Evolutionary conservation across 35 echinoderm and acorn worm genomes (phyloP), one percentile per base, ranked within the genome.

Genomic region (Stichopus chloronotus): DNA sequence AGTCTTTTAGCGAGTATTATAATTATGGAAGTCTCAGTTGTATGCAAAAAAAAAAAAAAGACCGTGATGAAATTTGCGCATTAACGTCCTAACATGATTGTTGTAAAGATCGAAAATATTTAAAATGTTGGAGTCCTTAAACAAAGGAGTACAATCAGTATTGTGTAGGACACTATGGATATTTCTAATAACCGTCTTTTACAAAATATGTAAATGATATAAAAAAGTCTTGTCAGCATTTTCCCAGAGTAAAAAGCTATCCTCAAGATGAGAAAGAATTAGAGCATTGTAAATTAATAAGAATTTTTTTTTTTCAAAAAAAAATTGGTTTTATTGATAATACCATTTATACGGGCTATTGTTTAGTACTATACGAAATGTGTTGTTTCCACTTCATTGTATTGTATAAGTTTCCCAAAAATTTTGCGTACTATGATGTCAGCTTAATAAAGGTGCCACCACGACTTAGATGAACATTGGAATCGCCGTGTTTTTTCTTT

Each of bases 181-280:
- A 78, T 78, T 78, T 78, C 76, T 63, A 63, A n/a, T 68, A 68
- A 68, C 17, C 63, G 8, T 68, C 63, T 68, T 68, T 68, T 68
- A 17, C 20, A 78, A 78, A 5, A 78, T 1, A 9, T 20, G 76
- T 21, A 43, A 4, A 21, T 0, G 12, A 0, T 78, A 17, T 78
- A 78, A 78, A 43, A 17, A 20, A 78, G 76, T 78, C 5, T 78
- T 78, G 76, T 78, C 12, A 78, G 12, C 76, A 21, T 78, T 20
- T 21, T 20, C 25, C 76, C 76, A 23, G 12, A 78, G 76, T 78
- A 78, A 78, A 17, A 78, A 6, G 25, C 19, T 23, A 43, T 43
- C 9, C 12, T 78, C 20, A 63, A 78, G 76, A 78, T 78, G 76
- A 20, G 76, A 20, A 78, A 78, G 76, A 30, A 78, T 78, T 78